phyloP scores from a whole-genome alignment of 2,113 vertebrate species.

The Seriola dumerili region DNA sequence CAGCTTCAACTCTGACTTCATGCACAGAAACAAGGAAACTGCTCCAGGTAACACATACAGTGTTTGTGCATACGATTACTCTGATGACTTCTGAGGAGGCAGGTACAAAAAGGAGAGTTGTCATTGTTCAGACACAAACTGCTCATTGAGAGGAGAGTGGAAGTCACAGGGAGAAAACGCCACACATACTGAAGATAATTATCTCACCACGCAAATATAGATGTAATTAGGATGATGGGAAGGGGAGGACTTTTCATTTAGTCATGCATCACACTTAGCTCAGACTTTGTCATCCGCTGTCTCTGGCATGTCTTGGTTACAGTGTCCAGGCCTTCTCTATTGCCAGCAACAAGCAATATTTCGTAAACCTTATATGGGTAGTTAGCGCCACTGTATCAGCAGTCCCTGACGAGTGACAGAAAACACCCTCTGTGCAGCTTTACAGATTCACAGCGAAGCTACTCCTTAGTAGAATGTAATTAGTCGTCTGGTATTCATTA shows the following conservation, averaged over 20 bases:
- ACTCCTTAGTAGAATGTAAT: not conserved
- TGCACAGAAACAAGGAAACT: conserved; percentile 24
- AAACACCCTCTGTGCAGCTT: not conserved
- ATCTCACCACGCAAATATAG: conserved; percentile 36
- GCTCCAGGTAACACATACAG: not conserved
- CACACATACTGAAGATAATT: conserved; percentile 42
- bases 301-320: conserved; percentile 39
- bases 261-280: conserved; percentile 37
- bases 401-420: not conserved
- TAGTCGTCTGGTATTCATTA: not conserved
- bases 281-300: conserved; percentile 34
- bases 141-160: conserved; percentile 23
- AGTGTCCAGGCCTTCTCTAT: conserved; percentile 21
- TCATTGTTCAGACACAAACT: conserved; percentile 21
- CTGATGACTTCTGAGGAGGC: conserved; percentile 12
- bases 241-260: conserved; percentile 38
- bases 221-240: conserved; percentile 39
- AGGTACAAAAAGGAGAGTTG: conserved; percentile 3
- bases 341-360: conserved; percentile 39
- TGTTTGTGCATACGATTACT: conserved; percentile 3
- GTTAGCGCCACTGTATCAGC: conserved; percentile 11
- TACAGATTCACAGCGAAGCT: not conserved
- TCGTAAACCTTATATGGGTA: conserved; percentile 30
- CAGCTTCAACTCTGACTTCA: conserved; percentile 15
- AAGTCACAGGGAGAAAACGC: conserved; percentile 31